These are phyloP conservation scores for Drosophila paucipuncta DNA, from an alignment of 2,888 invertebrate genomes.

Conservation along the genomic window DNA sequence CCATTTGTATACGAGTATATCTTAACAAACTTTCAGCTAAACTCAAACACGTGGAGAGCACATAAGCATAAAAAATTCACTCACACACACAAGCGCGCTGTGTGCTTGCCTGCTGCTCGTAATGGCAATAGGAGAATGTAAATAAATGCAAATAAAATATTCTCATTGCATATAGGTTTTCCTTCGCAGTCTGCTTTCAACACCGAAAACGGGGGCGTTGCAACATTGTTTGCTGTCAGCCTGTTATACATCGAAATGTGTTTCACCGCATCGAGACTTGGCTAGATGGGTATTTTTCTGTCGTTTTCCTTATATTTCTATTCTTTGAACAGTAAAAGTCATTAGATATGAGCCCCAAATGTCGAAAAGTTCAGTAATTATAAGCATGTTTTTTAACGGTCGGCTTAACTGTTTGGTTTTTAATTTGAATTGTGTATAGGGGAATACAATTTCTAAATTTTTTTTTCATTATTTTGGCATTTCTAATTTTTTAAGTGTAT, in stretches of 20 bases:
- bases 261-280: conserved; percentile 11
- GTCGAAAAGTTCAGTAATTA: background rate
- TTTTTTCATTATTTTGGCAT: background rate
- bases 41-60: conserved; percentile 11
- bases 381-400: background rate
- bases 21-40: conserved; percentile 57
- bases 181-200: conserved; percentile 18
- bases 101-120: conserved; percentile 32
- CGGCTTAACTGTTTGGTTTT: background rate
- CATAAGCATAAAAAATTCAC: conserved; percentile 3
- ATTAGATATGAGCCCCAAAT: background rate
- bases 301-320: background rate
- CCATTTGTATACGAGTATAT: conserved; percentile 69
- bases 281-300: conserved; percentile 3
- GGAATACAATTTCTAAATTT: background rate
- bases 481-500: background rate
- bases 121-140: conserved; percentile 50
- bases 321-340: background rate
- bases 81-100: background rate
- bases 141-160: conserved; percentile 41
- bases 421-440: background rate
- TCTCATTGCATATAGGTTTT: conserved; percentile 37
- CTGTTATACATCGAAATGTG: conserved; percentile 24
- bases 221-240: conserved; percentile 39
- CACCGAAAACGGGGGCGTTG: conserved; percentile 8